Base-by-base conservation (phyloP, 2,797 vertebrate species). In the Falco peregrinus region DNA sequence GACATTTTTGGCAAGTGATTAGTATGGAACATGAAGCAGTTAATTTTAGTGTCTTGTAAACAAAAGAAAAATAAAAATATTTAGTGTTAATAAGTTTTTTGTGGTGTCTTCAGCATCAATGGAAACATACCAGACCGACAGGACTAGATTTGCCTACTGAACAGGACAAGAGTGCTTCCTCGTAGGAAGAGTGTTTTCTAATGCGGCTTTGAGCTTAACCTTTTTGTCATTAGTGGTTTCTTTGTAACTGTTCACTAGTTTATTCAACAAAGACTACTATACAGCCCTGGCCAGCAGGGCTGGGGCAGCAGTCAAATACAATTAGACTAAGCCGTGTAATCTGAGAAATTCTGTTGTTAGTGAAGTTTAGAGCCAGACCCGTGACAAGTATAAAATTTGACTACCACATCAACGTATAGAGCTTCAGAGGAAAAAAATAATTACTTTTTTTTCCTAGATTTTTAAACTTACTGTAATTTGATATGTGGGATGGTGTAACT, bases 261-360 rank as follows among this genome's bases (percentile, higher is more conserved):
- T 88, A 67, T 59, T 86, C 45, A 61, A 57, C 43, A 83, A 95
- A 86, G 74, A 73, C 43, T 45, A 13, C 51, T 79, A 13, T 65
- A 37, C 37, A 91, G 59, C 35, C 25, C 20, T 29, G 73, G 63
- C 79, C 88, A 91, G 53, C 61, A 77, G 61, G 20, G 68, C 50
- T 50, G 35, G 84, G 47, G 54, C 48, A 75, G 17, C 94, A 73
- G 70, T 95, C 87, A 91, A 86, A 76, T 88, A 67, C 90, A 90
- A 50, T 87, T 86, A 79, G 37, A 35, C 45, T 91, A 91, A 76
- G 4, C 48, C 15, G 5, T 60, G 75, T 84, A 93, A 90, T 84
- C 67, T 77, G 81, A 96, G 88, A 80, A 94, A 85, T 96, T 89
- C 59, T 84, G 41, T 74, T 84, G 8, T 82, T 84, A 61, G 31